These are phyloP conservation scores for Platorchestia sp. DNA, from an alignment of 1,140 invertebrate species.

Conservation along the genomic window DNA sequence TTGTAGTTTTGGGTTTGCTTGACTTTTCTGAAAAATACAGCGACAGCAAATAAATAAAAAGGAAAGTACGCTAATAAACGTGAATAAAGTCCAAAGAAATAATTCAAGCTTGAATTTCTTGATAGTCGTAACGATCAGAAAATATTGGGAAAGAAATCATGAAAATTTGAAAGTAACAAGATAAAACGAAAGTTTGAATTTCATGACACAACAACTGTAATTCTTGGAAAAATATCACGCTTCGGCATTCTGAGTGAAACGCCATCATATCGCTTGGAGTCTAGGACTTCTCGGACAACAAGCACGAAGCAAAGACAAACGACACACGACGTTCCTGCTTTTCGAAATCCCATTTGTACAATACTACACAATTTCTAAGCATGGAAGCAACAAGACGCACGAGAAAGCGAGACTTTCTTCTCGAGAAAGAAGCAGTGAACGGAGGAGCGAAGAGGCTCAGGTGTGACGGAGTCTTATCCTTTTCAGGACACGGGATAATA, in stretches of 20 bases:
- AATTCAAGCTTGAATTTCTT: no score
- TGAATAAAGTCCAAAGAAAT: background rate
- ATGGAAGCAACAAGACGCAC: background rate
- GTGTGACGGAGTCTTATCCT: slow-evolving; percentile 45
- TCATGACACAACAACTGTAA: background rate
- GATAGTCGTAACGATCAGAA: no score
- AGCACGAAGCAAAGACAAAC: background rate
- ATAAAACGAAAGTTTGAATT: background rate
- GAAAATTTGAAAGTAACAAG: background rate
- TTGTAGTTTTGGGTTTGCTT: background rate
- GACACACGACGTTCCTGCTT: background rate
- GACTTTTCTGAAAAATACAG: background rate
- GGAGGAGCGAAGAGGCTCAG: background rate
- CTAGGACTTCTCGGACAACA: background rate
- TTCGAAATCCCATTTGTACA: background rate
- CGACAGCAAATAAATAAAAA: no score
- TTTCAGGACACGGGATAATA: slow-evolving; percentile 39
- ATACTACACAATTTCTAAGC: background rate
- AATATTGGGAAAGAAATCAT: no score
- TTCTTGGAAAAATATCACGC: background rate
- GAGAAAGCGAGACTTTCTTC: background rate
- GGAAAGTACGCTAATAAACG: background rate
- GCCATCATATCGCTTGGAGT: background rate
- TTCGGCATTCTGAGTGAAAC: background rate
- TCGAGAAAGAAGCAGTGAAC: background rate